Evolutionary conservation across 1,140 invertebrate species (phyloP).

Genomic region (Elymnias hypermnestra): DNA sequence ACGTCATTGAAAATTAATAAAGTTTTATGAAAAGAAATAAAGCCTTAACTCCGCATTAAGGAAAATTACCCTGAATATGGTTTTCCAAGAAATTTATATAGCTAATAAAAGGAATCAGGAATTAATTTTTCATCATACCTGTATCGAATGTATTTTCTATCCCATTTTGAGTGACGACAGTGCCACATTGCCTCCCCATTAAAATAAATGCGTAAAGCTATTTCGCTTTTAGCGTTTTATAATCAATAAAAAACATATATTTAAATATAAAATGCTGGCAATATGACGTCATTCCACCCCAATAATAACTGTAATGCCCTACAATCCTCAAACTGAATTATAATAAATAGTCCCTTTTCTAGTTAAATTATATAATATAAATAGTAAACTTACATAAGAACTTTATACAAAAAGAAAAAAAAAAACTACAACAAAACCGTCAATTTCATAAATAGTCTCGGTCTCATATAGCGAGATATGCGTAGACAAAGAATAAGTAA

Average conservation of each 20-base stretch:
- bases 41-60: constrained; percentile 3
- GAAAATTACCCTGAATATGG: too few species aligned
- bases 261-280: too few species aligned
- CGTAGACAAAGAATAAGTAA: constrained; percentile 9
- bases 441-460: constrained; percentile 35
- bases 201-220: too few species aligned
- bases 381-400: constrained; percentile 58
- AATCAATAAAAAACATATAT: too few species aligned
- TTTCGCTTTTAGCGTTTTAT: too few species aligned
- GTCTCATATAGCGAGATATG: constrained; percentile 36
- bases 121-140: too few species aligned
- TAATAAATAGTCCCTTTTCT: constrained; percentile 67
- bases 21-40: constrained; percentile 6
- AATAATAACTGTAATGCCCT: constrained; percentile 39
- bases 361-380: constrained; percentile 66
- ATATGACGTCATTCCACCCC: constrained; percentile 44
- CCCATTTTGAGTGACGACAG: too few species aligned
- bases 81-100: too few species aligned
- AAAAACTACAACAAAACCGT: constrained; percentile 33
- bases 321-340: constrained; percentile 46
- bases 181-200: too few species aligned
- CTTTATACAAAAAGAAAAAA: constrained; percentile 65
- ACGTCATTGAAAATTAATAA: constrained; percentile 26
- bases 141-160: too few species aligned
- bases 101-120: too few species aligned